Percentiles rank a stretch among this genome's conserved stretches.
These are phyloP conservation scores for Loris lydekkerianus DNA, from an alignment of 2,797 vertebrate genomes.

Conservation along the genomic window DNA sequence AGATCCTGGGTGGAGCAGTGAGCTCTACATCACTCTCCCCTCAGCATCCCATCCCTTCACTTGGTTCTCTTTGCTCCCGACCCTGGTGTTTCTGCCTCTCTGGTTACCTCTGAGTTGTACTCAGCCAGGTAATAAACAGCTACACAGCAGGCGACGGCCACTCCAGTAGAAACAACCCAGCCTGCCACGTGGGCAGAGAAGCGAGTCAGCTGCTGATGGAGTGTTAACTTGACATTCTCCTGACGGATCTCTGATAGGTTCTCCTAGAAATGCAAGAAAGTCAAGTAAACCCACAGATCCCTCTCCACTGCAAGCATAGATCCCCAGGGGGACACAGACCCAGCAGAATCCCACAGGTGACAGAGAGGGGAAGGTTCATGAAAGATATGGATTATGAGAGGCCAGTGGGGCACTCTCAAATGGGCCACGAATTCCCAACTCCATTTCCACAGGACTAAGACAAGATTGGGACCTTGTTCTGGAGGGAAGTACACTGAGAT, in stretches of 20 bases:
- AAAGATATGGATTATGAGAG: background rate
- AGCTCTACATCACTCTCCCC: background rate
- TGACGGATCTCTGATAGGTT: slow-evolving; percentile 90
- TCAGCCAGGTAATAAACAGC: slow-evolving; percentile 92
- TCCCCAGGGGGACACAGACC: background rate
- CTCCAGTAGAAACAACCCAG: slow-evolving; percentile 92
- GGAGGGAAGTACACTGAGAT: background rate
- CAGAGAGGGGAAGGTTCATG: background rate
- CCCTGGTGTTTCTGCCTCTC: background rate
- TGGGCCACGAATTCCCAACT: background rate
- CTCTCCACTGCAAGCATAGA: background rate
- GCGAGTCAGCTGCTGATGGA: slow-evolving; percentile 85
- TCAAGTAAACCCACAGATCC: background rate
- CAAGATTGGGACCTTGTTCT: background rate
- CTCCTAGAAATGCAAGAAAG: slow-evolving; percentile 90
- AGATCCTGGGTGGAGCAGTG: accelerated
- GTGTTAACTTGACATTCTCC: slow-evolving; percentile 84
- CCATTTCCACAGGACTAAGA: background rate
- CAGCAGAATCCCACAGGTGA: background rate
- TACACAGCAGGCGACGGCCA: slow-evolving; percentile 89
- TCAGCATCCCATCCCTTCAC: background rate
- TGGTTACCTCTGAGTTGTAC: slow-evolving; percentile 86
- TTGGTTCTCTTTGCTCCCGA: background rate
- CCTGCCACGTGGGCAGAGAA: slow-evolving; percentile 87
- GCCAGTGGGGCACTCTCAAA: background rate